Base-by-base conservation (phyloP, 2,888 invertebrate species). In the Automeris io region DNA sequence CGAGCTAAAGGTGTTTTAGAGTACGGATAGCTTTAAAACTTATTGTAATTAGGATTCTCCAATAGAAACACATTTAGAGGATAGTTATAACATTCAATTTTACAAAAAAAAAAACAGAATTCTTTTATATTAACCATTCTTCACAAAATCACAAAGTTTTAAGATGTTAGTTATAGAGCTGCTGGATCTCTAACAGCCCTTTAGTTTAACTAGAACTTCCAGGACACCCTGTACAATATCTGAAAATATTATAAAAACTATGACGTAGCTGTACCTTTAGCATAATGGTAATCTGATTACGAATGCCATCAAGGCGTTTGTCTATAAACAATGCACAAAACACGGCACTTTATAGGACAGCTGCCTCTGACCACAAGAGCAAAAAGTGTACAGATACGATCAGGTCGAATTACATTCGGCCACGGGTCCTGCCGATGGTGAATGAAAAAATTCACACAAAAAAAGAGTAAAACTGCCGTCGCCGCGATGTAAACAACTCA, bases 351-450 rank as follows among this genome's bases (percentile, higher is more conserved):
- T 72, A 72, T 65, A 61, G 58, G 64, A 71, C 86, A 86, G 83
- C 85, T 86, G 86, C 69, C 65, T 57, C 73, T 82, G 82, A 85
- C 86, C 83, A 68, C 85, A 81, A 64, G 64, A 61, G 65, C 79
- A 85, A 85, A 86, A 83, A 85, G 62, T 65, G 62, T 63, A 54
- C 70, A 62, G 86, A 85, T 86, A 85, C 67, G 69, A 85, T 85
- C 85, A 82, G 86, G 74, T 85, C 85, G 72, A 70, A 72, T 86
- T 86, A 79, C 85, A 74, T 74, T 76, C 54, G 72, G 71, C 79
- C 74, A 74, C 61, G 76, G 74, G 69, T 54, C 56, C 58, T 52
- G 54, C 47, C 54, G 54, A 54, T 52, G 59, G 61, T 48, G 54
- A 51, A 58, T 43, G 61, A 77, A 81, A 81, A 81, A 78, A 66